Conservation (phyloP, 1,140 invertebrate genomes). For the Drosophila tropicalis region DNA sequence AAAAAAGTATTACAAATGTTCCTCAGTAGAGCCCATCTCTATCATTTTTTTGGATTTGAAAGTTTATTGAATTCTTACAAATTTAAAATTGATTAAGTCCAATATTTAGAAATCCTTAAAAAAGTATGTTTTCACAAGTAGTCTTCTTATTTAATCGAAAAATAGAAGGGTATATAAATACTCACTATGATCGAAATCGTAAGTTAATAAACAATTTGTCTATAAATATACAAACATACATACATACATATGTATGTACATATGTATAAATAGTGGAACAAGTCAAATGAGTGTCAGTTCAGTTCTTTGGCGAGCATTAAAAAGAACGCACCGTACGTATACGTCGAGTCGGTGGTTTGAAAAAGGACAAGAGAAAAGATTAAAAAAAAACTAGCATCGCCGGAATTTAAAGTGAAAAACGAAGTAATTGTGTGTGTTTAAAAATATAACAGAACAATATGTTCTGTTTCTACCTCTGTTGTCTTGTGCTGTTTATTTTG, state of each 20-base stretch:
- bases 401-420: slow-evolving; percentile 29
- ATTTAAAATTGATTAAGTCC: too few species aligned
- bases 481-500: background rate
- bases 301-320: slow-evolving; percentile 38
- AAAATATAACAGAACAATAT: slow-evolving; percentile 39
- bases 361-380: slow-evolving; percentile 12
- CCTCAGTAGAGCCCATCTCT: too few species aligned
- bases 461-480: background rate
- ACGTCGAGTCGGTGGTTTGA: slow-evolving; percentile 21
- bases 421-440: slow-evolving; percentile 52
- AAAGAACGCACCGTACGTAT: slow-evolving; percentile 9
- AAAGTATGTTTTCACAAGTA: too few species aligned
- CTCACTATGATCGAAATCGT: too few species aligned
- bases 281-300: slow-evolving; percentile 9
- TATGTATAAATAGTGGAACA: background rate
- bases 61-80: too few species aligned
- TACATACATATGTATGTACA: background rate
- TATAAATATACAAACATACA: background rate
- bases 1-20: too few species aligned
- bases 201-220: too few species aligned
- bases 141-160: too few species aligned
- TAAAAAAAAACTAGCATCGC: slow-evolving; percentile 3
- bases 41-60: too few species aligned
- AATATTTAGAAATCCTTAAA: too few species aligned
- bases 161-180: too few species aligned